phyloP scores from a whole-genome alignment of 2,888 invertebrate species.

The Papilio elwesi region DNA sequence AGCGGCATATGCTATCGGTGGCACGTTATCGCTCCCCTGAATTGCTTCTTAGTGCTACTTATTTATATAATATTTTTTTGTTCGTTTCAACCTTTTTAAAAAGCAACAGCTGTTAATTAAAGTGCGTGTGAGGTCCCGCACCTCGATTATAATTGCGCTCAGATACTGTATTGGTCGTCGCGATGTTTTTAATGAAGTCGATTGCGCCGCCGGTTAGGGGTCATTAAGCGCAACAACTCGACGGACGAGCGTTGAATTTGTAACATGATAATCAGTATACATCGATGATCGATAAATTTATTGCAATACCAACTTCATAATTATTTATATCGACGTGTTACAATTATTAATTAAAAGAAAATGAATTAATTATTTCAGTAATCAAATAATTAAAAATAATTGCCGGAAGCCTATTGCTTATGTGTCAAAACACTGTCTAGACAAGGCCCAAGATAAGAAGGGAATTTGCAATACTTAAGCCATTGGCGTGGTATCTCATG shows the following conservation, averaged over 20 bases:
- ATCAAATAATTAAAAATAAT: too few species aligned
- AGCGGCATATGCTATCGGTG: constrained; percentile 40
- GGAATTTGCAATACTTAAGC: neutral
- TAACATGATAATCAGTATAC: neutral
- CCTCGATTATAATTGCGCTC: constrained; percentile 54
- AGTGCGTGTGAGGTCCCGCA: constrained; percentile 59
- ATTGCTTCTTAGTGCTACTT: constrained; percentile 40
- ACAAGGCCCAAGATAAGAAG: neutral
- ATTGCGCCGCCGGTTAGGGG: neutral
- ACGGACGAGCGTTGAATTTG: constrained; percentile 8
- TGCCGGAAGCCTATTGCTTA: too few species aligned
- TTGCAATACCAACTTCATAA: neutral
- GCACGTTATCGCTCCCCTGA: constrained; percentile 44
- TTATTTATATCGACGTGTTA: neutral
- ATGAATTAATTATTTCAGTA: too few species aligned
- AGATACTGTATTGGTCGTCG: constrained; percentile 47
- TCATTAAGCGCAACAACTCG: constrained; percentile 17
- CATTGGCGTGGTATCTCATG: neutral
- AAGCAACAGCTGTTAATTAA: constrained; percentile 56
- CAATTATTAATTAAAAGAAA: too few species aligned
- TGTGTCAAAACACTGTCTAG: too few species aligned
- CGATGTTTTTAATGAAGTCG: constrained; percentile 44
- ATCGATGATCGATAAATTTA: neutral
- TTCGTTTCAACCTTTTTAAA: constrained; percentile 45
- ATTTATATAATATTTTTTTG: constrained; percentile 4